Conservation (phyloP, 2,113 vertebrate genomes). For the Ifrita kowaldi region DNA sequence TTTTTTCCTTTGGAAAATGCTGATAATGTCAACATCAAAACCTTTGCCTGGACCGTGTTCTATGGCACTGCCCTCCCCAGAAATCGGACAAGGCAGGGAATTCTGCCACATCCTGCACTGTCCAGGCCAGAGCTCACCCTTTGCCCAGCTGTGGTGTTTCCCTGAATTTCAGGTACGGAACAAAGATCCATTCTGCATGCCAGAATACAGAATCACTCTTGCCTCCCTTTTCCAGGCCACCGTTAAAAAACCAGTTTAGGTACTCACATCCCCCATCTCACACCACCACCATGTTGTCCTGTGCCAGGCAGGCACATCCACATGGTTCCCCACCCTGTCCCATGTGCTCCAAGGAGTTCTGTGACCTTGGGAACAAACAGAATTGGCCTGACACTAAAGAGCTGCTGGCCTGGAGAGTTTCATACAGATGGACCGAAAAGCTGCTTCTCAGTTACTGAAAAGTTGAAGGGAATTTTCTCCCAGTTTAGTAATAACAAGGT, state of each 20-base stretch:
- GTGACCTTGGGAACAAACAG: background rate
- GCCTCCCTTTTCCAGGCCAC: background rate
- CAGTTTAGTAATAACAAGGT: background rate
- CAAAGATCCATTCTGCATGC: background rate
- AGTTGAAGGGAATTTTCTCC: background rate
- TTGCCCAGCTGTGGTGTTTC: background rate
- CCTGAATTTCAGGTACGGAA: background rate
- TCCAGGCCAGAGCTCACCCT: background rate
- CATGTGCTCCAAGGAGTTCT: background rate
- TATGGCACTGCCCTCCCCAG: background rate
- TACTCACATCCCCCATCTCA: background rate
- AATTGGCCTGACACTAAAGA: background rate
- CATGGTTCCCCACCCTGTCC: background rate
- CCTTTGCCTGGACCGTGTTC: background rate
- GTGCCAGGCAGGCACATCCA: background rate
- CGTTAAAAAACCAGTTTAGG: background rate
- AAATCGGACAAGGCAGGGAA: background rate
- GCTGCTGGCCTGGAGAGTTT: background rate
- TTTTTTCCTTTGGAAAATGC: background rate
- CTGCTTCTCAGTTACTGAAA: background rate
- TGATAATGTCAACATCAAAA: background rate
- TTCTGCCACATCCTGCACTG: background rate
- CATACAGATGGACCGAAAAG: background rate
- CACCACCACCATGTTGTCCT: background rate
- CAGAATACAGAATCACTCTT: background rate